Evolutionary conservation across 2,888 invertebrate species (phyloP).

Genomic region (Tetropium fuscum): DNA sequence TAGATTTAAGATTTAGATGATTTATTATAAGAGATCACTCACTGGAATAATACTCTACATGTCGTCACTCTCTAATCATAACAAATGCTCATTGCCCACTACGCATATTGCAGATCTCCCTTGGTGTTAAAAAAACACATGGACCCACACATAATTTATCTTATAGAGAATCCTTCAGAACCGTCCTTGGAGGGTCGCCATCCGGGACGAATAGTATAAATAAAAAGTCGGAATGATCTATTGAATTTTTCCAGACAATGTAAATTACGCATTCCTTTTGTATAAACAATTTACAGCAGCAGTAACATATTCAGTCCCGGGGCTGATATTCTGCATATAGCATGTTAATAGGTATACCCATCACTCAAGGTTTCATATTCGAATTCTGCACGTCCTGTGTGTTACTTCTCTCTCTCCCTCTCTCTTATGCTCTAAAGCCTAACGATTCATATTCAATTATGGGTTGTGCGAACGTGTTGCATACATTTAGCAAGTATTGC

Average conservation of each 20-base stretch:
- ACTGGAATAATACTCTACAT: no score
- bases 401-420: constrained; percentile 2
- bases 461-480: constrained; percentile 27
- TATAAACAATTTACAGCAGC: constrained; percentile 58
- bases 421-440: background rate
- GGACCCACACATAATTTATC: no score
- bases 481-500: constrained; percentile 32
- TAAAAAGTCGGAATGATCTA: constrained; percentile 34
- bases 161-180: no score
- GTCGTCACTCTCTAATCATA: no score
- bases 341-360: constrained; percentile 51
- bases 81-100: no score
- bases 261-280: constrained; percentile 54
- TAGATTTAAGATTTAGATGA: no score
- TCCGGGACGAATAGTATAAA: constrained; percentile 31
- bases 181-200: constrained; percentile 39
- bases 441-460: constrained; percentile 42
- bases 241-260: constrained; percentile 52
- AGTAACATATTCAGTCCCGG: constrained; percentile 50
- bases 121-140: no score
- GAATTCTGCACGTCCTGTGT: constrained; percentile 33
- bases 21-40: no score
- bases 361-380: constrained; percentile 42
- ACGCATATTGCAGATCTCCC: no score
- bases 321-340: constrained; percentile 53